These are phyloP conservation scores for Homarus gammarus DNA, from an alignment of 2,888 invertebrate genomes.

Conservation along the genomic window DNA sequence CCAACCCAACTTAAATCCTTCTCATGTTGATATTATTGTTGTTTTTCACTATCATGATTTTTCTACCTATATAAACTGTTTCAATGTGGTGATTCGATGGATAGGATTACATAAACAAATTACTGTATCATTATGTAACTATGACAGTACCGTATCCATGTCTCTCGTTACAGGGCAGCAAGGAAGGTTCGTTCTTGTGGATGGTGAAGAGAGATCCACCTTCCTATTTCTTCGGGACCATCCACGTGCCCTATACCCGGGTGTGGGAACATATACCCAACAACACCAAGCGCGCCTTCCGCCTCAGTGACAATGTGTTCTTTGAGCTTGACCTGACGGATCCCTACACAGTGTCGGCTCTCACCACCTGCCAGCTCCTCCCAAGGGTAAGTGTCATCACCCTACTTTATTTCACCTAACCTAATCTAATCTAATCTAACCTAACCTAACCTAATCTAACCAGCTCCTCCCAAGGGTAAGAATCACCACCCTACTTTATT, in stretches of 20 bases:
- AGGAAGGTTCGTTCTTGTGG: slow-evolving; percentile 77
- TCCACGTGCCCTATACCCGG: slow-evolving; percentile 82
- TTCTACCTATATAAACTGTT: too few species aligned
- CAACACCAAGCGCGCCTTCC: slow-evolving; percentile 81
- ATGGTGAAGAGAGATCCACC: slow-evolving; percentile 77
- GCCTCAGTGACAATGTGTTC: slow-evolving; percentile 80
- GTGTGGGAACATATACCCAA: slow-evolving; percentile 82
- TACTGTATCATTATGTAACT: slow-evolving; percentile 10
- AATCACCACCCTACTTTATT: too few species aligned
- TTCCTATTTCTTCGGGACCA: slow-evolving; percentile 82
- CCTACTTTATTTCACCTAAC: too few species aligned
- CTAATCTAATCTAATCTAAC: too few species aligned
- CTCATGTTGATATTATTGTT: too few species aligned
- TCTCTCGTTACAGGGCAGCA: slow-evolving; percentile 60
- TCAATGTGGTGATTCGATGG: not conserved
- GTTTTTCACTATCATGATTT: too few species aligned
- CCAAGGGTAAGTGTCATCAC: slow-evolving; percentile 78
- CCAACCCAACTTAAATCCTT: too few species aligned
- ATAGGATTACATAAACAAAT: too few species aligned
- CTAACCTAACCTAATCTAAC: too few species aligned
- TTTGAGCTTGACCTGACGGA: slow-evolving; percentile 82
- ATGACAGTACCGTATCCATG: slow-evolving; percentile 15
- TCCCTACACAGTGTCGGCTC: slow-evolving; percentile 80
- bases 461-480: too few species aligned
- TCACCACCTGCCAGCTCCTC: slow-evolving; percentile 81